Base-by-base conservation (phyloP, 2,888 invertebrate species). In the Pegoplata infirma region DNA sequence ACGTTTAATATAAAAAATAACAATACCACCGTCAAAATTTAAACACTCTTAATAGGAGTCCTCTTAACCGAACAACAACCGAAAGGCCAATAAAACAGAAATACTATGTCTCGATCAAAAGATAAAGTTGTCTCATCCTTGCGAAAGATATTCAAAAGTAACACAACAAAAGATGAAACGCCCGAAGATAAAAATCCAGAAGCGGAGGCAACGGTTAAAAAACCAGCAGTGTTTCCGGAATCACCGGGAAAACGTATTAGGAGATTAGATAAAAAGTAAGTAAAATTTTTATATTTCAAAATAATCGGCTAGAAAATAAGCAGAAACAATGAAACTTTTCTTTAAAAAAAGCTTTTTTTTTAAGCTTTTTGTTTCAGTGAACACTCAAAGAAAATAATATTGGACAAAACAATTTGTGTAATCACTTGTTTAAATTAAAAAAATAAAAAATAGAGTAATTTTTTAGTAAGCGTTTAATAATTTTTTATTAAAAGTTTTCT, bases 101-200 rank as follows among this genome's bases (percentile, higher is more conserved):
- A 72, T n/a, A n/a, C 21, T 16, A 76, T 80, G 75, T 94, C 94
- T 82, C 92, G 94, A 82, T 94, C 95, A 32, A 94, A 94, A 89
- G 95, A 95, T 87, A 95, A 95, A 91, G 93, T 96, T 80, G 93
- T 95, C 25, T 94, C 95, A 23, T 95, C 94, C 61, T 93, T 96
- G 89, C 92, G 94, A 83, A 94, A 94, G 90, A 91, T 95, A 82
- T 95, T 95, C 88, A 93, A 94, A 82, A 93, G 94, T 55, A 92
- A 49, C 74, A 87, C 80, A 86, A 94, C 44, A 23, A 78, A 78
- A 47, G 75, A 85, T 78, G 80, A 72, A 61, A 61, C 19, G 93
- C 49, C 66, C 92, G 85, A 64, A 83, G 93, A 16, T 93, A 93
- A 75, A 55, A 67, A 63, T 51, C 61, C 80, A 25, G 81, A 81